A percentile compares a stretch with the other conserved stretches of the same genome.
These are phyloP conservation scores for Achatina immaculata DNA, from an alignment of 1,140 invertebrate genomes.

Conservation along the genomic window DNA sequence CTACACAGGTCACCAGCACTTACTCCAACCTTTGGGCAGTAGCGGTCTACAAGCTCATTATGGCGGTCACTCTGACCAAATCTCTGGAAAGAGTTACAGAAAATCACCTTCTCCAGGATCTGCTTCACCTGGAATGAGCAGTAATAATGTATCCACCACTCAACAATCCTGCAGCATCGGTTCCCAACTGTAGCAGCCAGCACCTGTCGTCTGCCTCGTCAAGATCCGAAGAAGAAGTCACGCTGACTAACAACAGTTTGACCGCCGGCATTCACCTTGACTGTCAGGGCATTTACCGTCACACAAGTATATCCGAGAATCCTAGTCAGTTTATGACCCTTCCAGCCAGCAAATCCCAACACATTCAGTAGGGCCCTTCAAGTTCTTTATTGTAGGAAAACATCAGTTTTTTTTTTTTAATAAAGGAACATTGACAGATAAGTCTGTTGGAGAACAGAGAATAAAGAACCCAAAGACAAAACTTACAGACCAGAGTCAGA, in stretches of 20 bases:
- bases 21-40: conserved; percentile 18
- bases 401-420: conserved; percentile 17
- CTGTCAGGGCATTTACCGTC: conserved; percentile 1
- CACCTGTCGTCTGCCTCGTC: conserved; percentile 10
- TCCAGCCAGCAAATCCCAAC: conserved; percentile 23
- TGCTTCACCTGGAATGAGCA: conserved; percentile 30
- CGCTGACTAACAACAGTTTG: background rate
- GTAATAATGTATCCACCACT: conserved; percentile 20
- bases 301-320: conserved; percentile 6
- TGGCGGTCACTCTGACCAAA: conserved; percentile 22
- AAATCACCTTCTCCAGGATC: conserved; percentile 30
- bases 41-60: conserved; percentile 21
- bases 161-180: conserved; percentile 22
- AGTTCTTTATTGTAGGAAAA: conserved; percentile 31
- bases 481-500: conserved; percentile 25
- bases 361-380: conserved; percentile 13
- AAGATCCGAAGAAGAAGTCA: conserved; percentile 28
- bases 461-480: conserved; percentile 36
- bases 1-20: conserved; percentile 19
- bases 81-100: conserved; percentile 24
- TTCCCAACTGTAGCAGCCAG: conserved; percentile 29
- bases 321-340: conserved; percentile 30
- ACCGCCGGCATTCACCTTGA: conserved; percentile 10
- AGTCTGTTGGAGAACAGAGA: conserved; percentile 28
- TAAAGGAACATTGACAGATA: conserved; percentile 30